Percentiles rank a stretch among this genome's conserved stretches.
These are phyloP conservation scores for Scelioninae gen. 1 DNA, from an alignment of 2,888 invertebrate genomes.

Conservation along the genomic window DNA sequence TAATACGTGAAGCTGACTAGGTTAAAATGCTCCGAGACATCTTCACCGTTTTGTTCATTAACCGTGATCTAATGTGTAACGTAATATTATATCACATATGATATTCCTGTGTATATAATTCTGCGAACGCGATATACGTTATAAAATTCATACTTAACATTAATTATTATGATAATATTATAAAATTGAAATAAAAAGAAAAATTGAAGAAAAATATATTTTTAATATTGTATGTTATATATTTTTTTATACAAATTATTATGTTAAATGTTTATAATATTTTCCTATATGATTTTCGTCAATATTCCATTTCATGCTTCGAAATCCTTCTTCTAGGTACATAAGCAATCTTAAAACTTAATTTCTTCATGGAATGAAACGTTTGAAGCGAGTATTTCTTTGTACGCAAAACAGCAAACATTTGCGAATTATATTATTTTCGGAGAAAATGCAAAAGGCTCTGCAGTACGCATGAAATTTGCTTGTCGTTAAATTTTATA, in stretches of 20 bases:
- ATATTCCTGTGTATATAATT: neutral
- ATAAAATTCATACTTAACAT: too few species aligned
- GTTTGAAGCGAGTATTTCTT: slow-evolving; percentile 26
- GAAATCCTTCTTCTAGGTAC: neutral
- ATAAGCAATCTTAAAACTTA: slow-evolving; percentile 6
- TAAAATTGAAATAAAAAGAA: too few species aligned
- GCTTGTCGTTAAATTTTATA: neutral
- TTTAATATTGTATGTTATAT: too few species aligned
- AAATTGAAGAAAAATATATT: too few species aligned
- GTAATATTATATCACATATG: slow-evolving; percentile 1
- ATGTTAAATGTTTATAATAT: too few species aligned
- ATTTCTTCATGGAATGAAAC: slow-evolving; percentile 40
- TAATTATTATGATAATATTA: too few species aligned
- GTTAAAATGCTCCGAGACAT: neutral
- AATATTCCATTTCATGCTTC: neutral
- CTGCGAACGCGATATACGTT: too few species aligned
- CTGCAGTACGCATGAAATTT: slow-evolving; percentile 5
- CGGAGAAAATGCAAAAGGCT: slow-evolving; percentile 8
- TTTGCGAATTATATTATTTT: slow-evolving; percentile 37
- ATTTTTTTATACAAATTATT: too few species aligned
- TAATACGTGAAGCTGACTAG: slow-evolving; percentile 69
- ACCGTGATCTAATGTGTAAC: neutral
- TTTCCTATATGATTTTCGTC: neutral
- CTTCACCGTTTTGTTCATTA: slow-evolving; percentile 13
- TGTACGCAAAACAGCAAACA: slow-evolving; percentile 31